phyloP scores from a whole-genome alignment of 2,888 invertebrate species.

The Cantharis flavilabris region DNA sequence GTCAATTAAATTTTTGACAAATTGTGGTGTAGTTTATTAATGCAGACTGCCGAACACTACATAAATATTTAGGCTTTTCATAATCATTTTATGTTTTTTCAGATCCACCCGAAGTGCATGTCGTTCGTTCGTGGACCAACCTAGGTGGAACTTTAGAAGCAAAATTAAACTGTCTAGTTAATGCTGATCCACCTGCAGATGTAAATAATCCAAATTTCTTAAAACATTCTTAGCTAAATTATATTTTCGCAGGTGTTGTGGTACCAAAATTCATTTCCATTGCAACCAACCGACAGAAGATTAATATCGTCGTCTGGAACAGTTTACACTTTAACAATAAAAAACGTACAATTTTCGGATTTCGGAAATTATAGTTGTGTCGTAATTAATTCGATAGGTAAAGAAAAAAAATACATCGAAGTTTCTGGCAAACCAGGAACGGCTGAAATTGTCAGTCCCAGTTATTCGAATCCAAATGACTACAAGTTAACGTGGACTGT shows the following conservation, averaged over 20 bases:
- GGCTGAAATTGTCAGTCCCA: conserved; percentile 65
- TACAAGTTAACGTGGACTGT: conserved; percentile 70
- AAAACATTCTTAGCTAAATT: background rate
- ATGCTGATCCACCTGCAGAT: conserved; percentile 61
- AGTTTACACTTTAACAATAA: conserved; percentile 63
- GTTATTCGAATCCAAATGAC: conserved; percentile 63
- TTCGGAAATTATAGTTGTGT: conserved; percentile 64
- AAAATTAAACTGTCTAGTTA: conserved; percentile 65
- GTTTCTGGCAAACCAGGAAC: conserved; percentile 68
- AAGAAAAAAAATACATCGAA: conserved; percentile 61
- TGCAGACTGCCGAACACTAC: background rate
- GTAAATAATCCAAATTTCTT: conserved; percentile 35
- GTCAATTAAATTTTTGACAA: conserved; percentile 1
- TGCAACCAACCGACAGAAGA: conserved; percentile 66
- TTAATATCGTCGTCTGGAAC: conserved; percentile 64
- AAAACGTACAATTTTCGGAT: conserved; percentile 64
- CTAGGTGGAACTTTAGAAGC: conserved; percentile 66
- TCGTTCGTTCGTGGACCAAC: conserved; percentile 65
- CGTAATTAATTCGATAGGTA: conserved; percentile 54
- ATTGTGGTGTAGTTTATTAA: background rate
- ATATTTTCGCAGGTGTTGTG: conserved; percentile 59
- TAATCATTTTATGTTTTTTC: conserved; percentile 19
- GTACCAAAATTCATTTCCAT: conserved; percentile 67
- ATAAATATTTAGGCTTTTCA: background rate
- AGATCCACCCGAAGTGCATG: conserved; percentile 69